These are phyloP conservation scores for Leistus spinibarbis DNA, from an alignment of 2,888 invertebrate species.

Conservation along the genomic window DNA sequence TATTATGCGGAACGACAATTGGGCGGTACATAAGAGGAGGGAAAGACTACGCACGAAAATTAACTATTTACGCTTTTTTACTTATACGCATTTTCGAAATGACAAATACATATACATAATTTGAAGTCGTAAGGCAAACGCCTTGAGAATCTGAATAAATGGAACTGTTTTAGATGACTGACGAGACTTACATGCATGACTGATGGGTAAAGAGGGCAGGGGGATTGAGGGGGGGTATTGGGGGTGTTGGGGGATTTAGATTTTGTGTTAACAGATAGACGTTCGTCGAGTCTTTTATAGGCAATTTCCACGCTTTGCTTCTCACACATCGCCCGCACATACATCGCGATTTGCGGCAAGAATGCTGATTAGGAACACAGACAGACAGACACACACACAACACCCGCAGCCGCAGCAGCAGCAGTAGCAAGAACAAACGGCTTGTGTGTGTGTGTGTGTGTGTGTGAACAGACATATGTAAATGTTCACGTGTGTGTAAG, in stretches of 20 bases:
- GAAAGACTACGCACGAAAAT: no score
- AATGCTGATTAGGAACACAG: conserved; percentile 5
- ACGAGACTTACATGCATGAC: no score
- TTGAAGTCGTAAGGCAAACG: no score
- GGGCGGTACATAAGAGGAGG: conserved; percentile 16
- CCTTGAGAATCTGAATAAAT: no score
- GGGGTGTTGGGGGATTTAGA: not conserved
- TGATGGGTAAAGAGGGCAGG: no score
- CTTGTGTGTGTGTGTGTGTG: not conserved
- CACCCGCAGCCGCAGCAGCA: not conserved
- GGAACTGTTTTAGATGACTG: no score
- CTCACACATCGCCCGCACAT: not conserved
- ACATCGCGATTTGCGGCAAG: conserved; percentile 7
- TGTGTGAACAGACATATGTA: not conserved
- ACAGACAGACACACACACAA: not conserved
- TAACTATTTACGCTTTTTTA: no score
- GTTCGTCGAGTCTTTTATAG: conserved; percentile 29
- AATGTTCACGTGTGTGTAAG: not conserved
- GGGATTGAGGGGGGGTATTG: no score
- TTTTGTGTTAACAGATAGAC: conserved; percentile 29
- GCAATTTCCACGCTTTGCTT: conserved; percentile 36
- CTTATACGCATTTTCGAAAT: no score
- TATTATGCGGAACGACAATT: conserved; percentile 28
- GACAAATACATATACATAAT: no score
- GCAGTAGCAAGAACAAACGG: not conserved